Evolutionary conservation across 2,113 vertebrate species (phyloP).

Genomic region (Sialia sialis): DNA sequence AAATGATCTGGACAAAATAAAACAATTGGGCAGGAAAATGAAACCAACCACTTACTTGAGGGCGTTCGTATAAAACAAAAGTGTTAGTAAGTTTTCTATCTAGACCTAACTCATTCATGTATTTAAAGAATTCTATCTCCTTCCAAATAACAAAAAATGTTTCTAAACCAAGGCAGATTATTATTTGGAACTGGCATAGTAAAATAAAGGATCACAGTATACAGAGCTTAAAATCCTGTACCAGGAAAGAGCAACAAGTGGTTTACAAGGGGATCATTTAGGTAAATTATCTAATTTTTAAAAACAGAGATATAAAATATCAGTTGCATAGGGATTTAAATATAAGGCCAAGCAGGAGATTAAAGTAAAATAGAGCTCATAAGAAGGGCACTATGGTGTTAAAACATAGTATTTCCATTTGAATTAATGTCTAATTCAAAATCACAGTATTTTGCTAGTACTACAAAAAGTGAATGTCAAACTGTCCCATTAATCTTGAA

Average conservation of each 20-base stretch:
- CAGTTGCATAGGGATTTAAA: constrained; percentile 84
- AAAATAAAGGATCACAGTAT: constrained; percentile 73
- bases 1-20: constrained; percentile 1
- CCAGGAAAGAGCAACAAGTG: constrained; percentile 66
- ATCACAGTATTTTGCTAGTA: constrained; percentile 82
- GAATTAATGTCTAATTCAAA: constrained; percentile 73
- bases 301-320: constrained; percentile 75
- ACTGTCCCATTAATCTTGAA: constrained; percentile 66
- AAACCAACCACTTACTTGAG: neutral
- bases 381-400: constrained; percentile 77
- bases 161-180: constrained; percentile 56
- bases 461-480: constrained; percentile 74
- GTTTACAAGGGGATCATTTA: constrained; percentile 67
- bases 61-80: neutral
- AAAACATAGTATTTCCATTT: constrained; percentile 70
- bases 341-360: constrained; percentile 81
- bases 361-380: constrained; percentile 69
- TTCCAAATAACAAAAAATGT: constrained; percentile 38
- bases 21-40: neutral
- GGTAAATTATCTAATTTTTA: constrained; percentile 61
- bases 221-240: constrained; percentile 69
- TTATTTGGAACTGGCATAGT: constrained; percentile 62
- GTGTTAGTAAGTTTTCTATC: constrained; percentile 62
- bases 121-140: constrained; percentile 45
- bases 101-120: constrained; percentile 28